Conservation (phyloP, 2,888 invertebrate species). For the Tillus elongatus region DNA sequence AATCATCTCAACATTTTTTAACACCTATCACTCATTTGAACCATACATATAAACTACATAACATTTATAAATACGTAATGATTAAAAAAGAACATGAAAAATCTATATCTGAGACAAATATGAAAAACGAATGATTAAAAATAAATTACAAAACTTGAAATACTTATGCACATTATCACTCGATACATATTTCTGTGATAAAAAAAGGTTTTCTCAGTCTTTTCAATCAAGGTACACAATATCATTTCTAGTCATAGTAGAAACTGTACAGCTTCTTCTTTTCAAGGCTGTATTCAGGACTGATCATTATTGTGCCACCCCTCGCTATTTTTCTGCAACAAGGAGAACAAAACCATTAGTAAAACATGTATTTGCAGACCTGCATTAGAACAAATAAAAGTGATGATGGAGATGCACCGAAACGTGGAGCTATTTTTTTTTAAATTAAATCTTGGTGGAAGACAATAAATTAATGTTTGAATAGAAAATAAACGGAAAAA, state of each 20-base stretch:
- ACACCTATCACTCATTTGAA: no score
- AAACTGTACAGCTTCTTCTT: conserved; percentile 84
- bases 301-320: conserved; percentile 79
- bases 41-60: neutral
- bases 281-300: conserved; percentile 74
- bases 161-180: neutral
- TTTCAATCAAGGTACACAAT: conserved; percentile 3
- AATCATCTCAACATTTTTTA: no score
- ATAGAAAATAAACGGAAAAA: conserved; percentile 2
- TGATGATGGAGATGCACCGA: no score
- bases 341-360: conserved; percentile 24
- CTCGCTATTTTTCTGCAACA: conserved; percentile 68
- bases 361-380: no score
- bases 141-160: neutral
- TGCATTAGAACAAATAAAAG: no score
- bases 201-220: conserved; percentile 3
- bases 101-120: no score
- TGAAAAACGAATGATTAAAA: neutral
- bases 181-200: neutral
- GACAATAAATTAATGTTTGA: conserved; percentile 10
- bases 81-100: no score
- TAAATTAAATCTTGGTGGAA: no score
- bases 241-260: conserved; percentile 45
- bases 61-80: neutral
- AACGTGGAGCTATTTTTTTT: no score